A percentile compares a stretch with the other conserved stretches of the same genome.
These are phyloP conservation scores for Anoplopoma fimbria DNA, from an alignment of 2,113 vertebrate genomes.

Conservation along the genomic window DNA sequence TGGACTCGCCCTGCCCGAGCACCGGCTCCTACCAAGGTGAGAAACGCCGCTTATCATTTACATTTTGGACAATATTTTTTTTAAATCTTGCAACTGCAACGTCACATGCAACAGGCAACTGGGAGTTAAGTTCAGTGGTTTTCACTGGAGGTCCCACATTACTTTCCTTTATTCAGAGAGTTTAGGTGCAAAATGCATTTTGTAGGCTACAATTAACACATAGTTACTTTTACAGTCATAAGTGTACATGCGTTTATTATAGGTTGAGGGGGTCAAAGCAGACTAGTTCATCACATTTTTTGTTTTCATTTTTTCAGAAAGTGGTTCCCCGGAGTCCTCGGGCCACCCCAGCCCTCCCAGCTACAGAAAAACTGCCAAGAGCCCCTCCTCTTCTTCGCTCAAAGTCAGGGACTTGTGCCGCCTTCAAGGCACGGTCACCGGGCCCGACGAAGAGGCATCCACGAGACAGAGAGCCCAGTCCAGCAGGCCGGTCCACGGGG, in stretches of 20 bases:
- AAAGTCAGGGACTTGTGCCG: conserved; percentile 84
- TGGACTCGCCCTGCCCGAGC: conserved; percentile 83
- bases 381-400: conserved; percentile 69
- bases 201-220: neutral
- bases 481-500: conserved; percentile 82
- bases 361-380: conserved; percentile 79
- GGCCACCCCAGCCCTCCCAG: conserved; percentile 75
- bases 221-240: neutral
- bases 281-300: neutral
- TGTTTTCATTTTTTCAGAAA: conserved; percentile 64
- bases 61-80: neutral
- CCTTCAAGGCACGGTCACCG: conserved; percentile 75
- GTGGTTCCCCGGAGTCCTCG: conserved; percentile 76
- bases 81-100: neutral
- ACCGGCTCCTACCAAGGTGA: conserved; percentile 75
- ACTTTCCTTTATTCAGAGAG: neutral
- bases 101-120: neutral
- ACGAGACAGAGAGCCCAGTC: conserved; percentile 81
- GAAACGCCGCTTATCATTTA: neutral
- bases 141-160: neutral
- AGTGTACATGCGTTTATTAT: neutral
- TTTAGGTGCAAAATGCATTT: neutral
- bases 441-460: conserved; percentile 61
- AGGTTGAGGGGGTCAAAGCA: neutral
- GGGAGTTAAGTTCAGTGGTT: neutral